Base-by-base conservation (phyloP, 2,797 vertebrate genomes). In the Macropodus opercularis region DNA sequence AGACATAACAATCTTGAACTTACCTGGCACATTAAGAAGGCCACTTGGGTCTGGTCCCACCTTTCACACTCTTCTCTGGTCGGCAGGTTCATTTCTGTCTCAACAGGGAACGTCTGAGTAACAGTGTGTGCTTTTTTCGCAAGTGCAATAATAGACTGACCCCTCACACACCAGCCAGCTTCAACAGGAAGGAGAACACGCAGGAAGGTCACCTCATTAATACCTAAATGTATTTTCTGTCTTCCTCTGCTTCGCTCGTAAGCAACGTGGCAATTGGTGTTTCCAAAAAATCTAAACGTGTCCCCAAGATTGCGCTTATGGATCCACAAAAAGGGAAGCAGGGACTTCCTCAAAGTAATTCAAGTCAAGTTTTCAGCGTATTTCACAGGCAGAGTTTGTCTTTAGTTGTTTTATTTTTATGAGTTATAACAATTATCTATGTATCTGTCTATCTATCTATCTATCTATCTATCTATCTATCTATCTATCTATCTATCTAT, bases 11-110 rank as follows among this genome's bases (percentile, higher is more conserved):
- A n/a, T 60, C 38, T 38, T 17, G 8, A 3, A 65, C 90, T 83
- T 91, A 96, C 95, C 94, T 93, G 91, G 80, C 40, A 69, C 77
- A 95, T 75, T 39, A 93, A 93, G 69, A 80, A 56, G 51, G 91
- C 91, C 43, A 96, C 90, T 74, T 93, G 92, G 12, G 55, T 48
- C 15, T 89, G 56, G 60, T 90, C 92, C 95, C 95, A 96, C 10
- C 68, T 83, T 65, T 94, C 92, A 58, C 91, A 94, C 66, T 95
- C 92, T 44, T 95, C 92, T 71, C 87, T 93, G 73, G 90, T 81
- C 14, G 94, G 95, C 60, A 95, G 81, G 81, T 92, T 94, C 85
- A 92, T 91, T 48, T 89, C 81, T 81, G 90, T 88, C 54, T 73
- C 72, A 34, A 26, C 53, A n/a, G 62, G 70, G 63, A 63, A 47